Conservation (phyloP, 2,797 vertebrate genomes). For the Sebastes vulpes region DNA sequence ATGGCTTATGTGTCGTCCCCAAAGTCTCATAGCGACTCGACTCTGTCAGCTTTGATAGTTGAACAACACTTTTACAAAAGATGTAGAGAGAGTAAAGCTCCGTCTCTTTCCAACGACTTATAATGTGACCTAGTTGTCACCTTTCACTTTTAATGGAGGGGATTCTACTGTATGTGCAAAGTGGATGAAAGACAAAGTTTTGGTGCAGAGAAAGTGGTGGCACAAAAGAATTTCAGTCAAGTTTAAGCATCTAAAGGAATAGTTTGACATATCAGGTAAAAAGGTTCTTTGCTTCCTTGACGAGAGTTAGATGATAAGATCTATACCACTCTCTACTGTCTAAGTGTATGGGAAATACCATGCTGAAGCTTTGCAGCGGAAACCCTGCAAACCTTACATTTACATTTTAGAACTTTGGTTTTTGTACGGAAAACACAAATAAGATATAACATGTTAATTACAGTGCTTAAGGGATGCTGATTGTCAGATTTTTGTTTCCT, state of each 20-base stretch:
- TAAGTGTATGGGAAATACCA: too few species aligned
- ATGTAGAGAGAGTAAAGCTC: not conserved
- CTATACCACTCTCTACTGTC: not conserved
- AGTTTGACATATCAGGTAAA: too few species aligned
- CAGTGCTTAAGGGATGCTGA: too few species aligned
- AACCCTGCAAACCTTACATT: too few species aligned
- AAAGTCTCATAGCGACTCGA: slow-evolving; percentile 7
- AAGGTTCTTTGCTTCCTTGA: not conserved
- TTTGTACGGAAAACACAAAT: too few species aligned
- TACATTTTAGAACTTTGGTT: too few species aligned
- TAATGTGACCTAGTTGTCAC: not conserved
- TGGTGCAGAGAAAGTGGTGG: not conserved
- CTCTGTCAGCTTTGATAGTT: slow-evolving; percentile 6
- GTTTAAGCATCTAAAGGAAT: not conserved
- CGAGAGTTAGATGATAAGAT: not conserved
- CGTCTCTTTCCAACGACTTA: not conserved
- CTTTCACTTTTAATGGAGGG: not conserved
- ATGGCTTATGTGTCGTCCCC: slow-evolving; percentile 6
- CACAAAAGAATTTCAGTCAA: not conserved
- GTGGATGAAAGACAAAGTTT: not conserved
- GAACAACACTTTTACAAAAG: slow-evolving; percentile 1
- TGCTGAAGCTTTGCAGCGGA: too few species aligned
- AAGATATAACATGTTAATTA: too few species aligned
- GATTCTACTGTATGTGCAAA: not conserved
- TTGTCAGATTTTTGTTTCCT: too few species aligned